Base-by-base conservation (phyloP, 2,888 invertebrate genomes). In the Gonocerus acuteangulatus region DNA sequence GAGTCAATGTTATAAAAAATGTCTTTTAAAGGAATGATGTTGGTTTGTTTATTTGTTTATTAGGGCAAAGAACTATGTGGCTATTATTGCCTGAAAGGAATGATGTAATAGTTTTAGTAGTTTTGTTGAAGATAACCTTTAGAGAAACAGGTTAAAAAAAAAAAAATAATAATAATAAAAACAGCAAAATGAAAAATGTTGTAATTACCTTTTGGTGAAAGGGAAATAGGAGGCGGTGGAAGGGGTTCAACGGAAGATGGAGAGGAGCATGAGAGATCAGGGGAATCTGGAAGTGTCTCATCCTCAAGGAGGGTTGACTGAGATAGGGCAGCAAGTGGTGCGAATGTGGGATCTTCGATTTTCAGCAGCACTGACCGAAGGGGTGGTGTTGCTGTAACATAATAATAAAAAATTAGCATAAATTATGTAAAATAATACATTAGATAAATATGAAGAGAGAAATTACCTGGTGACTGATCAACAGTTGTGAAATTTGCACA, bases 261-360 rank as follows among this genome's bases (percentile, higher is more conserved):
- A 11, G 65, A 62, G 23, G 62, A 62, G 45, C 54, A 62, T 18
- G 61, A 61, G 48, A 66, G 48, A 59, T 66, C 66, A n/a, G 65
- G 67, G 1, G 67, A 62, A n/a, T 87, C 87, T 13, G 90, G 90
- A 0, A 89, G 89, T 0, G 87, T 87, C 71, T 90, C 89, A 69
- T 90, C 89, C 66, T 89, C 89, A 27, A 90, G 76, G 32, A 89
- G 74, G 62, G 82, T 82, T 42, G 82, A 83, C 0, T 82, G 82
- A 44, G 84, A 85, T 49, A 86, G 83, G 9, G 69, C 70, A 2
- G 85, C 85, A 71, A 86, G 78, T 62, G 80, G 79, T 0, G 87
- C 88, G 68, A 89, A 89, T 69, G 87, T 86, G 1, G 84, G 81
- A 71, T 86, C 86, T 69, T 86, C 86, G 36, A 86, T 79, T 1